phyloP scores from a whole-genome alignment of 2,797 vertebrate genomes.

The Serranus cabrilla region DNA sequence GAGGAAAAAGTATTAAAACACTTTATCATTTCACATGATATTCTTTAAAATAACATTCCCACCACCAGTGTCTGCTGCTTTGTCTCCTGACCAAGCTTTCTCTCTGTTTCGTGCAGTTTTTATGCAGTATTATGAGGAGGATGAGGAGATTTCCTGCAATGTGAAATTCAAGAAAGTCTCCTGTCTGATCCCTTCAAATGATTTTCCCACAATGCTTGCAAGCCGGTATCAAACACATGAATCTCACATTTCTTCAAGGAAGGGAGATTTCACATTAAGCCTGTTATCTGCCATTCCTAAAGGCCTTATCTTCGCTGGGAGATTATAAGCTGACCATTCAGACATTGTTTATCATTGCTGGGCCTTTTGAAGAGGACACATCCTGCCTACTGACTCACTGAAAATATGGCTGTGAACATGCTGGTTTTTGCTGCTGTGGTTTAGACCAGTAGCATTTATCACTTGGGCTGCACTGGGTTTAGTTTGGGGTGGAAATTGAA shows the following conservation, averaged over 20 bases:
- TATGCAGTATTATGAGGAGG: conserved; percentile 29
- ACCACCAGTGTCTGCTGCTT: neutral
- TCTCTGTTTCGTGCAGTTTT: conserved; percentile 40
- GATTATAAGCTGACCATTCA: conserved; percentile 60
- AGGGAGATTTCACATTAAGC: conserved; percentile 63
- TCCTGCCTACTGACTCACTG: conserved; percentile 71
- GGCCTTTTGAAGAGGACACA: conserved; percentile 72
- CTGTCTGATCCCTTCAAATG: conserved; percentile 58
- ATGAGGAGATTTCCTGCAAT: conserved; percentile 50
- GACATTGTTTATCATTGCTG: conserved; percentile 75
- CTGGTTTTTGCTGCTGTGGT: conserved; percentile 35
- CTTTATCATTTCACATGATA: neutral
- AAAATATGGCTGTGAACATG: conserved; percentile 55
- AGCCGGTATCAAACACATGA: conserved; percentile 65
- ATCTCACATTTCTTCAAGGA: conserved; percentile 45
- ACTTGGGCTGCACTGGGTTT: conserved; percentile 29
- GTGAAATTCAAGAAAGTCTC: conserved; percentile 47
- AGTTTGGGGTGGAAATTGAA: conserved; percentile 14
- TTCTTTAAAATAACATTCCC: neutral
- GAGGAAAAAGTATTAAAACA: neutral
- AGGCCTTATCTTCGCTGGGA: conserved; percentile 46
- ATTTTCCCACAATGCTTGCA: conserved; percentile 63
- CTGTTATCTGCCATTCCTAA: conserved; percentile 44
- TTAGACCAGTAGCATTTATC: conserved; percentile 31
- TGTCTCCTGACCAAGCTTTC: conserved; percentile 2